A percentile compares a stretch with the other conserved stretches of the same genome.
Conservation (phyloP, 2,113 vertebrate genomes). For the Pedetes capensis region DNA sequence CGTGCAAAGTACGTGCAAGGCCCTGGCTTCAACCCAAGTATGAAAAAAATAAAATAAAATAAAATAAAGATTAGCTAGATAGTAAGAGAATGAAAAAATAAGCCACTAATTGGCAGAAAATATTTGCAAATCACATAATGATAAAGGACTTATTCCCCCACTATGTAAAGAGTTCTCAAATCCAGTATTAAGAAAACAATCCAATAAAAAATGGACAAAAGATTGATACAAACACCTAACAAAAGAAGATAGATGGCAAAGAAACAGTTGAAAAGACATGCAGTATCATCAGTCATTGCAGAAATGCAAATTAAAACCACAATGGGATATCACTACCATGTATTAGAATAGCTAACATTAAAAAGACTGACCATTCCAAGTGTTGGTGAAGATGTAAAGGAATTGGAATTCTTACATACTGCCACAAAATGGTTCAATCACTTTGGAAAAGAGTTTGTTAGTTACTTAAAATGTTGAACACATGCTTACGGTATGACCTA, state of each 20-base stretch:
- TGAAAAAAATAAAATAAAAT: too few relatives aligned
- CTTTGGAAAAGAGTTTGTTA: neutral
- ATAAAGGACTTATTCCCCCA: neutral
- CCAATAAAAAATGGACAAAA: neutral
- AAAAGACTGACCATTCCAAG: too few relatives aligned
- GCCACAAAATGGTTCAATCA: neutral
- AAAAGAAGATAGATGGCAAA: neutral
- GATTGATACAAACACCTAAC: neutral
- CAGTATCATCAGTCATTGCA: neutral
- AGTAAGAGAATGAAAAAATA: neutral
- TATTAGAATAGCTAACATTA: neutral
- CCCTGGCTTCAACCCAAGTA: too few relatives aligned
- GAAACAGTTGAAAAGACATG: neutral
- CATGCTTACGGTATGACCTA: neutral
- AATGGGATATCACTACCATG: too few relatives aligned
- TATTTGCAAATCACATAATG: neutral
- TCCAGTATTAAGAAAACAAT: neutral
- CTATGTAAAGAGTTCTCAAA: neutral
- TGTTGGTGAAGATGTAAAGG: neutral
- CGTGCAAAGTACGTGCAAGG: too few relatives aligned
- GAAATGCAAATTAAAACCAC: neutral
- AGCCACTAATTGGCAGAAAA: neutral
- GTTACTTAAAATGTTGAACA: neutral
- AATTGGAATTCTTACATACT: neutral
- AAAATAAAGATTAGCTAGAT: neutral